A percentile compares a stretch with the other conserved stretches of the same genome.
Conservation (phyloP, 1,140 invertebrate genomes). For the Dendrolimus punctatus region DNA sequence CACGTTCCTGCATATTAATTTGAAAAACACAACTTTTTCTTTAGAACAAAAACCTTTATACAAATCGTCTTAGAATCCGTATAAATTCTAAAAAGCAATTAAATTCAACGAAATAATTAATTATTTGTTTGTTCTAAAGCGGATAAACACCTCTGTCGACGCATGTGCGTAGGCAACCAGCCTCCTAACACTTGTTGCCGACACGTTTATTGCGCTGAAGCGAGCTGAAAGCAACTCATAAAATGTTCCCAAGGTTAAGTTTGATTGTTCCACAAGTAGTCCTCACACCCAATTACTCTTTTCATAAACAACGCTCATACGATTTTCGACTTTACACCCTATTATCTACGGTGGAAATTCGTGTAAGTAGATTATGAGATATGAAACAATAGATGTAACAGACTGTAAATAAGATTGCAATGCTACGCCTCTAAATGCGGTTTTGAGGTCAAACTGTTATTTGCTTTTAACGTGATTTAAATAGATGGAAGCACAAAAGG, state of each 20-base stretch:
- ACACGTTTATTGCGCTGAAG: conserved; percentile 39
- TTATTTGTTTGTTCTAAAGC: conserved; percentile 7
- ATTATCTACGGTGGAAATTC: neutral
- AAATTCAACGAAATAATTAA: neutral
- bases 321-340: conserved; percentile 1
- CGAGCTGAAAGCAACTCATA: conserved; percentile 39
- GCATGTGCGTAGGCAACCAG: conserved; percentile 28
- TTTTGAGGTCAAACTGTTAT: conserved; percentile 47
- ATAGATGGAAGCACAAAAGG: conserved; percentile 46
- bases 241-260: conserved; percentile 55
- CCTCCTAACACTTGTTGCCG: conserved; percentile 31
- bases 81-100: too few species aligned
- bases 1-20: too few species aligned
- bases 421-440: conserved; percentile 34
- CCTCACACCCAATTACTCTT: conserved; percentile 17
- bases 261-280: conserved; percentile 41
- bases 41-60: too few species aligned
- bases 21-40: too few species aligned
- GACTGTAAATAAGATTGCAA: conserved; percentile 18
- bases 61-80: too few species aligned
- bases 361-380: neutral
- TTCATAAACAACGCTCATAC: neutral
- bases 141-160: conserved; percentile 10
- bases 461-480: conserved; percentile 45
- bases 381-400: conserved; percentile 13